These are phyloP conservation scores for Collichthys lucidus DNA, from an alignment of 2,113 vertebrate species.

Conservation along the genomic window DNA sequence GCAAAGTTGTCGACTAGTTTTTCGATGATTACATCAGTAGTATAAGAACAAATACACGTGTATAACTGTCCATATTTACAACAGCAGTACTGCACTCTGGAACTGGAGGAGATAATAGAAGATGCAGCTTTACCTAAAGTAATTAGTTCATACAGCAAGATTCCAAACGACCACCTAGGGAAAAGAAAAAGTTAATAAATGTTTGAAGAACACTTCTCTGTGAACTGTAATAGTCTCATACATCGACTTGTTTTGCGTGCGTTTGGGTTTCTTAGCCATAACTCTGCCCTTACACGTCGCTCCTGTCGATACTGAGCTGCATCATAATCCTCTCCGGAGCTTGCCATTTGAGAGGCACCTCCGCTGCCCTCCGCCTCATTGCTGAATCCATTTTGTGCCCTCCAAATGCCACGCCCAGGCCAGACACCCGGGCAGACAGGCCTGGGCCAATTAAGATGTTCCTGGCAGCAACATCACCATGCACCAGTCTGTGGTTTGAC, in stretches of 20 bases:
- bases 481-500: conserved; percentile 77
- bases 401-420: conserved; percentile 76
- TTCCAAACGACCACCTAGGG: conserved; percentile 82
- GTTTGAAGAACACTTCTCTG: not conserved
- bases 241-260: not conserved
- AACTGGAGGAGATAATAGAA: not conserved
- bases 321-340: conserved; percentile 79
- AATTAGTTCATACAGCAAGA: conserved; percentile 81
- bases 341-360: conserved; percentile 82
- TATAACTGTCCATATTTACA: too few species aligned
- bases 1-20: too few species aligned
- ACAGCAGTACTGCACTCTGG: too few species aligned
- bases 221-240: not conserved
- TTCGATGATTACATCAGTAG: too few species aligned
- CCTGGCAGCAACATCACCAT: conserved; percentile 79
- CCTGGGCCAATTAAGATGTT: conserved; percentile 79
- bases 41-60: too few species aligned
- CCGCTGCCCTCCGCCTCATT: conserved; percentile 48
- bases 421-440: conserved; percentile 76
- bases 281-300: conserved; percentile 78
- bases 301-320: conserved; percentile 73
- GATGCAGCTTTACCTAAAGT: conserved; percentile 77
- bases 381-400: conserved; percentile 58
- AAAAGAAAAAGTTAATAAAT: not conserved
- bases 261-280: conserved; percentile 3